Evolutionary conservation across 2,888 invertebrate genomes (phyloP).

Genomic region (Capitulum mitella): DNA sequence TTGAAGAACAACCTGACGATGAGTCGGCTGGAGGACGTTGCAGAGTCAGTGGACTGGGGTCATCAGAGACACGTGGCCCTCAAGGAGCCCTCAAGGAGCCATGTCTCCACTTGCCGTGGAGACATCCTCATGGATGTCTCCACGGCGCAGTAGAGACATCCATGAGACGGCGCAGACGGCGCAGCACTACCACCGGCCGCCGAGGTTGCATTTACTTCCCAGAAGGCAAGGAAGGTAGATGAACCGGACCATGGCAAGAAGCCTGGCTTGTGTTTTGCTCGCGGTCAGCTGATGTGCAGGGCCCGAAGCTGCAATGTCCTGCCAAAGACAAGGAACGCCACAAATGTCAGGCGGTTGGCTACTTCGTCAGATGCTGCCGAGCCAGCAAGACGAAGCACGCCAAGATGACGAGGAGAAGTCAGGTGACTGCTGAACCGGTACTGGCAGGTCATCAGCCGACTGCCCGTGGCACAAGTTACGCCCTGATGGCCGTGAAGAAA

Average conservation of each 20-base stretch:
- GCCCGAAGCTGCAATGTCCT: background rate
- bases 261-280: background rate
- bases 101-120: too few relatives aligned
- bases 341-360: background rate
- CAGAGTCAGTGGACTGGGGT: constrained; percentile 58
- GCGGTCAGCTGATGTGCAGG: background rate
- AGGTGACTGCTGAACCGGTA: background rate
- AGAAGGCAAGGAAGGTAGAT: background rate
- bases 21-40: background rate
- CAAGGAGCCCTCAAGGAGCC: too few relatives aligned
- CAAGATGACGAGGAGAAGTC: background rate
- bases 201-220: constrained; percentile 45
- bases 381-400: background rate
- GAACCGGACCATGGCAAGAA: too few relatives aligned
- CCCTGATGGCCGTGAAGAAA: background rate
- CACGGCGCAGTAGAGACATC: too few relatives aligned
- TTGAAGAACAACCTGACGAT: constrained; percentile 33
- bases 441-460: background rate
- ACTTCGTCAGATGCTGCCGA: background rate
- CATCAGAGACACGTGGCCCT: constrained; percentile 52
- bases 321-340: background rate
- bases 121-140: too few relatives aligned
- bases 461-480: background rate
- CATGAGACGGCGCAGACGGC: too few relatives aligned
- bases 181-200: constrained; percentile 55